phyloP scores from a whole-genome alignment of 1,140 invertebrate genomes.

The Thrips palmi region DNA sequence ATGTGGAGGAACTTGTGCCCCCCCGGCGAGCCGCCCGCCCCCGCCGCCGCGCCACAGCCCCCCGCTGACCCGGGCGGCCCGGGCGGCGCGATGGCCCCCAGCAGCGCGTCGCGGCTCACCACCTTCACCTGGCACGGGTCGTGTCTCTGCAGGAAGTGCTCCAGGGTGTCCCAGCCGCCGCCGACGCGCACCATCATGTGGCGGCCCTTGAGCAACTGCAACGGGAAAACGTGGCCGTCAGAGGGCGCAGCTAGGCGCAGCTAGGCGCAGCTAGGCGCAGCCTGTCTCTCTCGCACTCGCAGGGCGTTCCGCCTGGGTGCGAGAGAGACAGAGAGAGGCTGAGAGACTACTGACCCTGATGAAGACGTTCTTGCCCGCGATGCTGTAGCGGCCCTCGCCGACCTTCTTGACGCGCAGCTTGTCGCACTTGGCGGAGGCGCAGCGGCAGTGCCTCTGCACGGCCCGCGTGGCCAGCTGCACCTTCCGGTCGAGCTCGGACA shows the following conservation, averaged over 20 bases:
- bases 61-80: slow-evolving; percentile 14
- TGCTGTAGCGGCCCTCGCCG: slow-evolving; percentile 61
- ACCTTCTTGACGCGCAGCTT: slow-evolving; percentile 58
- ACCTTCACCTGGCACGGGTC: slow-evolving; percentile 72
- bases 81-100: slow-evolving; percentile 21
- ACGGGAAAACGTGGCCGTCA: too few species aligned
- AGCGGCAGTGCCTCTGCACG: slow-evolving; percentile 47
- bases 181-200: slow-evolving; percentile 91
- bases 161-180: slow-evolving; percentile 81
- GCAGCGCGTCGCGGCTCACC: slow-evolving; percentile 29
- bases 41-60: slow-evolving; percentile 22
- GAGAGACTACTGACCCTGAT: slow-evolving; percentile 35
- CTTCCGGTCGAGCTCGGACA: slow-evolving; percentile 41
- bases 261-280: too few species aligned
- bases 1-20: slow-evolving; percentile 43
- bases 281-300: too few species aligned
- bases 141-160: slow-evolving; percentile 76
- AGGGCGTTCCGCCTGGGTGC: too few species aligned
- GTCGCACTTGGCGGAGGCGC: slow-evolving; percentile 44
- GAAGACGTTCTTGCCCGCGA: slow-evolving; percentile 64
- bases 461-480: slow-evolving; percentile 47
- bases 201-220: slow-evolving; percentile 59
- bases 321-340: too few species aligned
- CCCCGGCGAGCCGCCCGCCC: slow-evolving; percentile 20
- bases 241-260: too few species aligned